These are phyloP conservation scores for Adelosebastes latens DNA, from an alignment of 2,797 vertebrate species.

Conservation along the genomic window DNA sequence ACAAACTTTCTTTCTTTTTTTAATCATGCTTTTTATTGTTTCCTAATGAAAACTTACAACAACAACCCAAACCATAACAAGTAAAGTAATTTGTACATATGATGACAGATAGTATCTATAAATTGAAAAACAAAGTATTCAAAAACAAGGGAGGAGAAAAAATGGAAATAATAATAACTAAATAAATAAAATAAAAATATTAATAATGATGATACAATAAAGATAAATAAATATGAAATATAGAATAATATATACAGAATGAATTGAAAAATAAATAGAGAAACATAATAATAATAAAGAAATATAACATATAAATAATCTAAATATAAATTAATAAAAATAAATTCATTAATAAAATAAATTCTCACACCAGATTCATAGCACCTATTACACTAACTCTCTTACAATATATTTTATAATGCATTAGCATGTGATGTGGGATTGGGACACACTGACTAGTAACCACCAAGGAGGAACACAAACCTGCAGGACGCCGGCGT, in stretches of 20 bases:
- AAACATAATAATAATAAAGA: too few relatives aligned
- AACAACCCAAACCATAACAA: not conserved
- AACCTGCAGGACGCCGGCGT: conserved; percentile 42
- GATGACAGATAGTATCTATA: not conserved
- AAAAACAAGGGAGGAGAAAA: too few relatives aligned
- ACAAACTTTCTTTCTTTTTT: not conserved
- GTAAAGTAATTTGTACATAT: not conserved
- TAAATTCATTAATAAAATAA: not conserved
- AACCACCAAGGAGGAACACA: conserved; percentile 31
- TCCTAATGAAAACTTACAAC: not conserved
- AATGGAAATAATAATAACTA: too few relatives aligned
- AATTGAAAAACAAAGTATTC: not conserved
- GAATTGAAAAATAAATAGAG: not conserved
- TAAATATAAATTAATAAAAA: too few relatives aligned
- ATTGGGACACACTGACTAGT: conserved; percentile 38
- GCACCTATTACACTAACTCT: not conserved
- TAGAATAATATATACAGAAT: not conserved
- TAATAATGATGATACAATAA: too few relatives aligned
- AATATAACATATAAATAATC: too few relatives aligned
- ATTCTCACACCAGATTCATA: too few relatives aligned
- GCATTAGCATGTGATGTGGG: not conserved
- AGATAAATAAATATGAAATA: too few relatives aligned
- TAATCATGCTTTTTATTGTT: not conserved
- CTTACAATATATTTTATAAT: not conserved
- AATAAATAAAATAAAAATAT: too few relatives aligned